Base-by-base conservation (phyloP, 2,113 vertebrate genomes). In the Oncorhynchus keta region DNA sequence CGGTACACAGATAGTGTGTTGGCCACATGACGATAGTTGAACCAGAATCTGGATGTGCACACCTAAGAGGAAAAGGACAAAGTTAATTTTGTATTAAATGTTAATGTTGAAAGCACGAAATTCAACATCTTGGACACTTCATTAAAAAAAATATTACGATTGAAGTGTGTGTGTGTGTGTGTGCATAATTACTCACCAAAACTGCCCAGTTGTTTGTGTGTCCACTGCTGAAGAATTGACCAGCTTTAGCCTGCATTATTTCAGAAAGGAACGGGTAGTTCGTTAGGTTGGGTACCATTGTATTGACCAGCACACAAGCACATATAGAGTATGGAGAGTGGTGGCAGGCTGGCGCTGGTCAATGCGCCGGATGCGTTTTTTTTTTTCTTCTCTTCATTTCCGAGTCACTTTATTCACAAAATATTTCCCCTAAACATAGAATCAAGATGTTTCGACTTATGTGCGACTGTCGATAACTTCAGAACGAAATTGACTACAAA, bases 161-260 rank as follows among this genome's bases (percentile, higher is more conserved):
- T 30, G 1, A 16, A 14, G 20, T 32, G 32, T 32, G 32, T 24
- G 22, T 62, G 32, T 24, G 22, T 62, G 18, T 9, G 20, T 0
- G 11, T 20, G 22, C 16, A 69, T 16, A 51, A 51, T 71, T 32
- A 78, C 93, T 90, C 75, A 99, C 98, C 93, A 99, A 85, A 74
- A 99, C 96, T 1, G 97, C 98, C 98, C 98, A 99, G 90, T 99
- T 99, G 82, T 99, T 99, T 11, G 97, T 99, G 69, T 99, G 98
- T 3, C 96, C 95, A 72, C 97, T 99, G 92, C 90, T 95, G 77
- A 99, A 97, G 83, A 99, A 96, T 64, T 97, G 94, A 2, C 93
- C 92, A 3, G 94, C 93, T 89, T 93, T 93, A 11, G 92, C 90
- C 98, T 99, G 79, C 65, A 83, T 87, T 2, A 80, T 20, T 16